phyloP scores from a whole-genome alignment of 2,113 vertebrate species.

The Gallinago jamesoni region DNA sequence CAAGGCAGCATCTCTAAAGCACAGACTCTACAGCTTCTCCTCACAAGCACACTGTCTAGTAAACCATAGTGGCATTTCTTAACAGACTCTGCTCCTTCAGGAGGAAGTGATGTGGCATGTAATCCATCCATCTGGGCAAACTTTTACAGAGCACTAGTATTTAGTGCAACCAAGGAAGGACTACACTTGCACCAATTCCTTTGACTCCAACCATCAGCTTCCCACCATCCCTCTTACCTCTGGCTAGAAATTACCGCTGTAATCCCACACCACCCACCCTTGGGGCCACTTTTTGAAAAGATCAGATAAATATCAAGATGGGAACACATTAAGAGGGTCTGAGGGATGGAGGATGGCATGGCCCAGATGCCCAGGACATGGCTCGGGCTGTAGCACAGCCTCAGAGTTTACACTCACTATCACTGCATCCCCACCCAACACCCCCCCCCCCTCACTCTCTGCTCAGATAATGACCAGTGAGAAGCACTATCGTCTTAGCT shows the following conservation, averaged over 20 bases:
- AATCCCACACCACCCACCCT: neutral
- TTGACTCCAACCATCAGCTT: neutral
- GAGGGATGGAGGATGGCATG: neutral
- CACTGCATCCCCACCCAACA: neutral
- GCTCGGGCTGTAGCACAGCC: neutral
- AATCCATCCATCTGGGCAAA: neutral
- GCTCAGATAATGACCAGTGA: fast-evolving
- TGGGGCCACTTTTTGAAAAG: neutral
- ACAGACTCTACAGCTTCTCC: neutral
- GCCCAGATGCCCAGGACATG: neutral
- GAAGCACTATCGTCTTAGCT: neutral
- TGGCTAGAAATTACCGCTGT: neutral
- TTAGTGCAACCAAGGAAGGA: neutral
- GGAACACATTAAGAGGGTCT: neutral
- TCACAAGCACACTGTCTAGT: neutral
- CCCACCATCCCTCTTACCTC: neutral
- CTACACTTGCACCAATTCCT: neutral
- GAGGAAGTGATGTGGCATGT: too few species aligned
- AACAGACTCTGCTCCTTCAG: too few species aligned
- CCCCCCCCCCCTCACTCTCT: fast-evolving
- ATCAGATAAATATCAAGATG: neutral
- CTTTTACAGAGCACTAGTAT: neutral
- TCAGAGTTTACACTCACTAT: neutral
- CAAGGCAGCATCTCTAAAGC: neutral
- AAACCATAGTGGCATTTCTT: fast-evolving